A percentile compares a stretch with the other conserved stretches of the same genome.
Conservation (phyloP, 2,888 invertebrate species). For the Chalcis sispes region DNA sequence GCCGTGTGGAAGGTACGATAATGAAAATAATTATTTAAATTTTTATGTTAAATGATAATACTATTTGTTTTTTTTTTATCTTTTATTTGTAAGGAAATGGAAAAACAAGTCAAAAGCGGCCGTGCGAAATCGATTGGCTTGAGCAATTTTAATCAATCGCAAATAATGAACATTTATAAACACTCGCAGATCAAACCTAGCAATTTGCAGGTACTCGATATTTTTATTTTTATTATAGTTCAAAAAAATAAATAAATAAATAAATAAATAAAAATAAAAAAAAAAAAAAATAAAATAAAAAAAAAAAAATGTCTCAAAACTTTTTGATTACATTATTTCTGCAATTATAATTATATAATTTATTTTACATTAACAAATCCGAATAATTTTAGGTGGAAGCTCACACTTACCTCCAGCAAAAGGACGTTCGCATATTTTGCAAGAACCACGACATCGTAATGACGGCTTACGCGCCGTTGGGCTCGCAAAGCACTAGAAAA, state of each 20-base stretch:
- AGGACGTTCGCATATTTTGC: constrained; percentile 81
- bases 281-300: too few relatives aligned
- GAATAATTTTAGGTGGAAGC: constrained; percentile 83
- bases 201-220: constrained; percentile 82
- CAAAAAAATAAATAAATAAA: too few relatives aligned
- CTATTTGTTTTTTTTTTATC: neutral
- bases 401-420: constrained; percentile 87
- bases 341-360: too few relatives aligned
- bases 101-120: constrained; percentile 82
- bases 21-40: neutral
- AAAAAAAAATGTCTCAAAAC: too few relatives aligned
- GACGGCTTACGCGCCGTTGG: constrained; percentile 84
- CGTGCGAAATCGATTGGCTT: constrained; percentile 84
- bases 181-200: constrained; percentile 82
- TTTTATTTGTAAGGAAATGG: constrained; percentile 80
- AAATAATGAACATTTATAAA: constrained; percentile 81
- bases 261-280: too few relatives aligned
- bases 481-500: constrained; percentile 82
- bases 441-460: constrained; percentile 80
- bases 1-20: constrained; percentile 83
- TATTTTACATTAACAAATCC: neutral
- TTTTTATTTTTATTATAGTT: too few relatives aligned
- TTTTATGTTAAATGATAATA: too few relatives aligned
- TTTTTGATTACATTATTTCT: too few relatives aligned
- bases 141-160: constrained; percentile 86